Base-by-base conservation (phyloP, 1,140 invertebrate genomes). In the Meteorus sp. region DNA sequence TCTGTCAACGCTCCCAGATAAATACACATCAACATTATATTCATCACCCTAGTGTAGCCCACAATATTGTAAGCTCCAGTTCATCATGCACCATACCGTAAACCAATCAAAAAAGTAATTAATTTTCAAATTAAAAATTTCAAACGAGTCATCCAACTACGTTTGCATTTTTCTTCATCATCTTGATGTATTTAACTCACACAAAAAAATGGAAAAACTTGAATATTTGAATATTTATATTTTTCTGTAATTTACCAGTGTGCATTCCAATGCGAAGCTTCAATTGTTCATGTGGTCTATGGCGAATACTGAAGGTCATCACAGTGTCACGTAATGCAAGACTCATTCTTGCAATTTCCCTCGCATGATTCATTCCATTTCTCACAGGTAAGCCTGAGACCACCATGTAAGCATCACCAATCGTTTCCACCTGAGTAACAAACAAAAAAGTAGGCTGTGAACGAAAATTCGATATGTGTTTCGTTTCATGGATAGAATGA, bases 371-470 rank as follows among this genome's bases (percentile, higher is more conserved):
- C 56, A 88, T 88, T 0, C 90, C 94, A 74, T 97, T 97, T 47
- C 92, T 82, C 54, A 92, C 86, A 0, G 95, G 95, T 8, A 97
- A 79, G 8, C 95, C 95, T 0, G 91, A 93, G 0, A 94, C 91
- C 61, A 88, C 93, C 90, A 99, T 97, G 76, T 99, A 98, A 1
- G 95, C 95, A 75, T 99, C 96, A 0, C 95, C 95, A 64, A 98
- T 98, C 4, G 95, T 98, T 81, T 98, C 95, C 35, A 96, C 93
- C 93, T 95, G 64, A 20, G 68, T 73, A 64, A 44, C 45, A 47
- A 56, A 56, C 56, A 52, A 8, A 17, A 55, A 5, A 33, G n/a
- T n/a, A n/a, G n/a, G n/a, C n/a, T n/a, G n/a, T n/a, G n/a, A n/a
- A n/a, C n/a, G n/a, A n/a, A n/a, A n/a, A n/a, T n/a, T n/a, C n/a